phyloP scores from a whole-genome alignment of 1,140 invertebrate genomes.

The Camponotus vicinus region DNA sequence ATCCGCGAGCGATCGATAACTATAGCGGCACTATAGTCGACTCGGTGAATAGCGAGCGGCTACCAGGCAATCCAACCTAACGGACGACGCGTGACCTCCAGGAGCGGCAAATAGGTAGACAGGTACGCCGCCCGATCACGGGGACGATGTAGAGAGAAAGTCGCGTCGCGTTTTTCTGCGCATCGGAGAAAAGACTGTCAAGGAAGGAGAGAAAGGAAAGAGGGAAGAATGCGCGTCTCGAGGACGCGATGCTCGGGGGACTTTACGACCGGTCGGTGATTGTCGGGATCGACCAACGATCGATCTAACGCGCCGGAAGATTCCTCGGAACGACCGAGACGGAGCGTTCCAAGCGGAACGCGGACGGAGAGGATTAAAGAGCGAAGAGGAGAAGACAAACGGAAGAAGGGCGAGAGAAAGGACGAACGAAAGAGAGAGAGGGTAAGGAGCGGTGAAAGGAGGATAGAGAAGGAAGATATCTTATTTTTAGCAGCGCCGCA shows the following conservation, averaged over 20 bases:
- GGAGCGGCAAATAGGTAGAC: slow-evolving; percentile 16
- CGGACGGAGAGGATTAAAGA: not conserved
- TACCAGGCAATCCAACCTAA: slow-evolving; percentile 69
- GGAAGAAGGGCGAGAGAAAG: slow-evolving; percentile 16
- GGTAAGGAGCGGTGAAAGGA: not conserved
- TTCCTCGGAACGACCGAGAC: slow-evolving; percentile 65
- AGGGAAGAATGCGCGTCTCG: slow-evolving; percentile 54
- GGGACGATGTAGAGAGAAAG: slow-evolving; percentile 45
- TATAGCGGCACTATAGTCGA: slow-evolving; percentile 63
- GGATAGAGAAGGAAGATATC: slow-evolving; percentile 47
- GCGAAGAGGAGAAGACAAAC: slow-evolving; percentile 22
- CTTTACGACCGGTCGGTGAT: not conserved
- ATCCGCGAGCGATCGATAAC: slow-evolving; percentile 72
- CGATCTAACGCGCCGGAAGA: slow-evolving; percentile 49
- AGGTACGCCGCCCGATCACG: not conserved
- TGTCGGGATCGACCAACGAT: slow-evolving; percentile 56
- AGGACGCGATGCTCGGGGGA: slow-evolving; percentile 26
- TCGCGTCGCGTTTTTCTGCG: not conserved
- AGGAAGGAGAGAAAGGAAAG: slow-evolving; percentile 26
- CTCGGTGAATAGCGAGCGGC: slow-evolving; percentile 63
- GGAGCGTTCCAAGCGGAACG: slow-evolving; percentile 64
- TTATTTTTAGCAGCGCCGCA: slow-evolving; percentile 78
- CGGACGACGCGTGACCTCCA: slow-evolving; percentile 44
- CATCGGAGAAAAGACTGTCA: not conserved
- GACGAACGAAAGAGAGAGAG: slow-evolving; percentile 50